Evolutionary conservation across 2,888 invertebrate genomes (phyloP).

Genomic region (Patella pellucida): DNA sequence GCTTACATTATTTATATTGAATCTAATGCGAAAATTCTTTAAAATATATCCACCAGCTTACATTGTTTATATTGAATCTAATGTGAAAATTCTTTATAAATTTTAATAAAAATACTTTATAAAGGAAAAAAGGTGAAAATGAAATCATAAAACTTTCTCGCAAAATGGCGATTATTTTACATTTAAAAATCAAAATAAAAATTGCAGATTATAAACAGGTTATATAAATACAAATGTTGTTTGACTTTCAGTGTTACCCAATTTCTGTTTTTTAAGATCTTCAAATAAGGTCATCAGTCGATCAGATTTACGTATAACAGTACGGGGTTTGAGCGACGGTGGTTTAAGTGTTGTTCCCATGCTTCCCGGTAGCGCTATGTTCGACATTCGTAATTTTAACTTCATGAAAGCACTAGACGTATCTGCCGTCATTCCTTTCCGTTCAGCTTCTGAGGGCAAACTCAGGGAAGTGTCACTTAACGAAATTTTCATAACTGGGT

Average conservation of each 20-base stretch:
- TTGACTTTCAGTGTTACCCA: slow-evolving; percentile 47
- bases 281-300: slow-evolving; percentile 55
- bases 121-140: too few species aligned
- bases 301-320: slow-evolving; percentile 52
- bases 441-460: background rate
- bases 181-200: too few species aligned
- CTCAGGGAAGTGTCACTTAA: slow-evolving; percentile 54
- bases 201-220: slow-evolving; percentile 8
- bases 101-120: too few species aligned
- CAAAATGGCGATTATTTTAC: too few species aligned
- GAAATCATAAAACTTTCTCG: too few species aligned
- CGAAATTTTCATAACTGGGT: slow-evolving; percentile 55
- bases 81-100: too few species aligned
- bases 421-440: slow-evolving; percentile 21
- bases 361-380: slow-evolving; percentile 34
- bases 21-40: too few species aligned
- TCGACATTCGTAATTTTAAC: slow-evolving; percentile 39
- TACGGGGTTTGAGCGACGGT: slow-evolving; percentile 6
- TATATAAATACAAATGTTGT: slow-evolving; percentile 58
- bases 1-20: too few species aligned
- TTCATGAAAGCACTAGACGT: slow-evolving; percentile 36
- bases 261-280: slow-evolving; percentile 45
- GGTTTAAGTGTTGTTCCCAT: background rate
- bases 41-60: too few species aligned
- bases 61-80: too few species aligned